These are phyloP conservation scores for Ophioninae sp. DNA, from an alignment of 2,888 invertebrate species.

Conservation along the genomic window DNA sequence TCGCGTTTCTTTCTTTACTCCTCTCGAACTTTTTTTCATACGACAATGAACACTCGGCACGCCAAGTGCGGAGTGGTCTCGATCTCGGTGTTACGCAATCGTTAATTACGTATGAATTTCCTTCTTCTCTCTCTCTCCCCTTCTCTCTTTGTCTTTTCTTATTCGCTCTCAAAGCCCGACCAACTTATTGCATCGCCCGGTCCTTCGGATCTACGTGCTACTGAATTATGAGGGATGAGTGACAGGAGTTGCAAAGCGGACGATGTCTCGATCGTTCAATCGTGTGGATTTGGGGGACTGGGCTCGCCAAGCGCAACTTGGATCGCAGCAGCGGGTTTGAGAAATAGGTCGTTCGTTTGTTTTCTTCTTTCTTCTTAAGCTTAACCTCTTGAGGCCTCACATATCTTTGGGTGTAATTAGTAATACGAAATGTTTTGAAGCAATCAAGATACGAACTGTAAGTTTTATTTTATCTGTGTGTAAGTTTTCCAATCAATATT, in stretches of 20 bases:
- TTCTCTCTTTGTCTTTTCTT: conserved; percentile 10
- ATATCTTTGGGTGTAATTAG: too few relatives aligned
- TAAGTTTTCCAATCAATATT: too few relatives aligned
- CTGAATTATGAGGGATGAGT: conserved; percentile 24
- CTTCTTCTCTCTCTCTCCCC: conserved; percentile 15
- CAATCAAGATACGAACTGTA: too few relatives aligned
- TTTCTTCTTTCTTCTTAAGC: conserved; percentile 61
- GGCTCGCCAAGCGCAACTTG: conserved; percentile 16
- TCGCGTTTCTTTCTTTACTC: conserved; percentile 21
- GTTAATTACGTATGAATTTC: conserved; percentile 31
- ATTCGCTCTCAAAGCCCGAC: conserved; percentile 6
- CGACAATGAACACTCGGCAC: conserved; percentile 31
- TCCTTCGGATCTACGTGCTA: conserved; percentile 17
- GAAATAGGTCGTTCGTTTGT: conserved; percentile 72
- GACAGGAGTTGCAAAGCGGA: conserved; percentile 1
- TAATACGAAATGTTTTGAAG: too few relatives aligned
- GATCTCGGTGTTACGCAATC: conserved; percentile 7
- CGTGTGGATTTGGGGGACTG: conserved; percentile 68
- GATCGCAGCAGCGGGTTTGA: conserved; percentile 66
- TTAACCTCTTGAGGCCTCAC: conserved; percentile 69
- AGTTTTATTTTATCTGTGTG: too few relatives aligned
- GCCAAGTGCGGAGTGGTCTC: not conserved
- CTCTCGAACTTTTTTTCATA: not conserved
- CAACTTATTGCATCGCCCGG: conserved; percentile 40
- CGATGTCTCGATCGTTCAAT: conserved; percentile 58